These are phyloP conservation scores for Drosophila pseudoobscura DNA, from an alignment of 1,140 invertebrate species.

Conservation along the genomic window DNA sequence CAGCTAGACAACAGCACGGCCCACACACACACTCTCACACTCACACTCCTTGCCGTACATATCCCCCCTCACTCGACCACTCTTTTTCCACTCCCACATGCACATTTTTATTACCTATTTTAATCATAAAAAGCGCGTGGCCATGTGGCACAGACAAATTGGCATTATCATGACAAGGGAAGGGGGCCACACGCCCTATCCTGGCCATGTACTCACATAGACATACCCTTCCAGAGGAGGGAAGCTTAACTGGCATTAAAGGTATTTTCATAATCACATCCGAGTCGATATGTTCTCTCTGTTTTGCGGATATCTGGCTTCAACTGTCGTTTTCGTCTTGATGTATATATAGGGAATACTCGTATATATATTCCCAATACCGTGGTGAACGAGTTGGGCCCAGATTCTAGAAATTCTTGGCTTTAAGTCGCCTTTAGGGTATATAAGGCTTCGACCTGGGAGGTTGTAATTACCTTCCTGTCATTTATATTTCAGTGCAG, in stretches of 20 bases:
- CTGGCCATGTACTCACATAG: background rate
- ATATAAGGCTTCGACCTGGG: background rate
- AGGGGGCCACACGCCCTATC: constrained; percentile 5
- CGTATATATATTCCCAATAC: too few species aligned
- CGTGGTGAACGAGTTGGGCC: too few species aligned
- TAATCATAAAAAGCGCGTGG: constrained; percentile 75
- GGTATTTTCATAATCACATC: too few species aligned
- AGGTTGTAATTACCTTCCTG: background rate
- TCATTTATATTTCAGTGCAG: constrained; percentile 35
- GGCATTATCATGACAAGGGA: constrained; percentile 50
- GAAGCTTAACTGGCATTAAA: too few species aligned
- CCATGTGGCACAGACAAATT: constrained; percentile 63
- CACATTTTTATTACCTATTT: constrained; percentile 61
- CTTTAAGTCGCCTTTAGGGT: too few species aligned
- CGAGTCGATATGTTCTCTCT: too few species aligned
- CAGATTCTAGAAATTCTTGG: too few species aligned
- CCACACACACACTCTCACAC: constrained; percentile 8
- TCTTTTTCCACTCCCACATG: constrained; percentile 20
- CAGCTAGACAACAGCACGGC: constrained; percentile 19
- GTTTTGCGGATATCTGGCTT: too few species aligned
- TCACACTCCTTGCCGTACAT: background rate
- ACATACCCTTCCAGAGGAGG: background rate
- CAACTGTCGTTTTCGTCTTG: too few species aligned
- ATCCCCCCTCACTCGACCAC: too few species aligned
- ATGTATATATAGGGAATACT: too few species aligned